phyloP scores from a whole-genome alignment of 2,888 invertebrate genomes.

The Celastrina argiolus region DNA sequence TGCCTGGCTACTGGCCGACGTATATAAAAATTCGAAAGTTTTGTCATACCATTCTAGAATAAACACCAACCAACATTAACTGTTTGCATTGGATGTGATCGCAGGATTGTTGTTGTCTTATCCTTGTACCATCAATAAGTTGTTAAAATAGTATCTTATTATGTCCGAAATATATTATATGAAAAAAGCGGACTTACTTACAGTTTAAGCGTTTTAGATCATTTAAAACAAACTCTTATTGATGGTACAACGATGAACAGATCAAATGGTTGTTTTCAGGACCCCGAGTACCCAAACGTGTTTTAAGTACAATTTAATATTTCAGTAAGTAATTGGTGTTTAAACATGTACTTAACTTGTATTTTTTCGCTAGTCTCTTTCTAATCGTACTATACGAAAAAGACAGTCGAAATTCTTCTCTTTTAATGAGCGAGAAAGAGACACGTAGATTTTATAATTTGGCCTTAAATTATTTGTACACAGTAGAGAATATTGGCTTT shows the following conservation, averaged over 20 bases:
- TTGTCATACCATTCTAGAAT: neutral
- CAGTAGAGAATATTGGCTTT: slow-evolving; percentile 25
- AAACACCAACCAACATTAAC: neutral
- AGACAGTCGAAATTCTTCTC: neutral
- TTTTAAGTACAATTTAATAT: slow-evolving; percentile 54
- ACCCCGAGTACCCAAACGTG: slow-evolving; percentile 71
- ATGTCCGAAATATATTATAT: too few relatives aligned
- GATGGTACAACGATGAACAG: slow-evolving; percentile 44
- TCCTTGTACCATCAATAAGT: neutral
- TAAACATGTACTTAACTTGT: slow-evolving; percentile 27
- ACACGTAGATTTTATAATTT: slow-evolving; percentile 23
- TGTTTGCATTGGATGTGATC: neutral
- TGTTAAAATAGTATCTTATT: neutral
- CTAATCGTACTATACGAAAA: neutral
- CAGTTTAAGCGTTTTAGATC: too few relatives aligned
- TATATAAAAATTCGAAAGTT: too few relatives aligned
- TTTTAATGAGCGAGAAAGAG: neutral
- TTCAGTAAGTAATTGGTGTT: slow-evolving; percentile 57
- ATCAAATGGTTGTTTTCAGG: slow-evolving; percentile 74
- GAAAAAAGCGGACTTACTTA: too few relatives aligned
- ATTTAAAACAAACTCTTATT: too few relatives aligned
- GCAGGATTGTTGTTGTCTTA: neutral
- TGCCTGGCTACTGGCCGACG: too few relatives aligned
- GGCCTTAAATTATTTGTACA: slow-evolving; percentile 19
- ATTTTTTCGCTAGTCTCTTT: slow-evolving; percentile 7